Evolutionary conservation across 2,888 invertebrate species (phyloP), one percentile per base, ranked within the genome.

Genomic region (Campopleginae sp.): DNA sequence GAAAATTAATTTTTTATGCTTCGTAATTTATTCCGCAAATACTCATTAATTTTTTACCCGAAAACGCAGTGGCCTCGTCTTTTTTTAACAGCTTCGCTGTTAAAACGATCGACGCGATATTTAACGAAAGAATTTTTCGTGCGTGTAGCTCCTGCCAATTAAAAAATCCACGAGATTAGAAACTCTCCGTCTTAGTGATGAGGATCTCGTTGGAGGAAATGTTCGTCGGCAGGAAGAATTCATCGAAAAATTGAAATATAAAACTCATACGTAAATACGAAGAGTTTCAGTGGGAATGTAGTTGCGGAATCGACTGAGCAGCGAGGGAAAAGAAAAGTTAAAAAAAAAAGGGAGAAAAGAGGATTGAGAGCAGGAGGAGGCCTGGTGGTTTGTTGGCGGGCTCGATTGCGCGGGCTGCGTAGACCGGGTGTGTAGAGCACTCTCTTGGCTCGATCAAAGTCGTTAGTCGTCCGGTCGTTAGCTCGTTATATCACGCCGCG

Each of bases 391-490:
- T 79, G 46, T 71, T 63, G 44, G 63, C 46, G 63, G 42, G 19
- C 70, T 27, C 51, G 54, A 76, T 71, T 38, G 38, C 61, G 66
- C 65, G 54, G 27, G 82, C 23, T 74, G 71, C 77, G 71, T 74
- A 77, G 76, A 72, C 72, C 80, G 80, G 68, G 66, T 72, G 51
- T 75, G 54, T 19, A 58, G 66, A 61, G 82, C 86, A 83, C 86
- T 80, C 86, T 83, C 77, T 80, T 80, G 61, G 82, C 80, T 86
- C 86, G 86, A 86, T 86, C 80, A 86, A 85, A 86, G 85, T 86
- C 82, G 85, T 86, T 86, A 86, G 85, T 81, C 86, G 85, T 86
- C 85, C 86, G 86, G 85, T 86, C 86, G 82, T 86, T 86, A 86
- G 82, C 80, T 86, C 86, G 86, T 86, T 86, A 85, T 86, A 85